Evolutionary conservation across 2,888 invertebrate genomes (phyloP), one percentile per base, ranked within the genome.

Genomic region (Desoria tigrina): DNA sequence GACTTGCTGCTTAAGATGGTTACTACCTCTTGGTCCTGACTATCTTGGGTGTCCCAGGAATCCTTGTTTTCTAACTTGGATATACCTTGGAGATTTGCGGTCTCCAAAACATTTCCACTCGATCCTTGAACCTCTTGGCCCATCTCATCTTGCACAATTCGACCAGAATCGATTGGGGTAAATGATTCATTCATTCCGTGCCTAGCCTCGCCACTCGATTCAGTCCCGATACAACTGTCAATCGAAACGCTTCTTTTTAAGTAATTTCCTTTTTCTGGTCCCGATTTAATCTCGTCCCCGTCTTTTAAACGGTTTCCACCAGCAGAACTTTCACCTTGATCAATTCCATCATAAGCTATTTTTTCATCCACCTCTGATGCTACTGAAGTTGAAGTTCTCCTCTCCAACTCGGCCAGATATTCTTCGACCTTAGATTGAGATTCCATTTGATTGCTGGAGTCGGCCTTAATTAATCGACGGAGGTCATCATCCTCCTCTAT

Each of bases 161-260:
- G 39, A n/a, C 59, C 45, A n/a, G 64, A 64, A 32, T 64, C 64
- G 18, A 45, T 3, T 3, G 39, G 45, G 4, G 24, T 42, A 23
- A 16, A 32, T 6, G 28, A 49, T 24, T 45, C 45, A 27, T 63
- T 63, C 24, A 63, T 6, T 23, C 27, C 64, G 26, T 66, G 68
- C 42, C 61, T 42, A 2, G 61, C 62, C 23, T 72, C 72, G 1
- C 72, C 72, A 50, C 73, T 73, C 4, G 69, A 70, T 24, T 74
- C 74, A 42, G 74, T 74, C 7, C 74, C 74, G 50, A 74, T 66
- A 56, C 74, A 74, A 60, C 74, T 74, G 58, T 74, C 74, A 9
- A 69, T 61, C 26, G 67, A 67, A 7, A 66, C n/a, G 21, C 63
- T 66, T 42, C 69, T 23, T 27, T 69, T 66, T 1, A 69, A 45